phyloP scores from a whole-genome alignment of 1,140 invertebrate genomes.

The Papilio dardanus region DNA sequence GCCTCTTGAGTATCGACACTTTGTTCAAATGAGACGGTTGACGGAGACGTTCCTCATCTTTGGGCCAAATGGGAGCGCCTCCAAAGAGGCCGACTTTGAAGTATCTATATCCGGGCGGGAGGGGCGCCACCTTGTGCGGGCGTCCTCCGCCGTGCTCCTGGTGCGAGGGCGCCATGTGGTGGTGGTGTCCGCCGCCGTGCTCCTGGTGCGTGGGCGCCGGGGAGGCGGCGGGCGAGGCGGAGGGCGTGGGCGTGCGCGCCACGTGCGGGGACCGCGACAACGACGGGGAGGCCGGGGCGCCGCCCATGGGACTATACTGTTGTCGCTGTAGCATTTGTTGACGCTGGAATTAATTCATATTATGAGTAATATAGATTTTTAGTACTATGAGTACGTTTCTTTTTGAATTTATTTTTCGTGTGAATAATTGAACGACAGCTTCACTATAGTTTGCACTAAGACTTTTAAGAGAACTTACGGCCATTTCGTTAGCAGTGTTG shows the following conservation, averaged over 20 bases:
- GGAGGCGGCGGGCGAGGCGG: conserved; percentile 66
- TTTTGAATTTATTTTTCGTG: neutral
- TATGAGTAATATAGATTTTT: conserved; percentile 20
- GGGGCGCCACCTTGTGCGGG: conserved; percentile 67
- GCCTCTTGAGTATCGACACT: conserved; percentile 83
- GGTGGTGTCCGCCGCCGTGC: conserved; percentile 61
- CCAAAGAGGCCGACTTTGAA: conserved; percentile 87
- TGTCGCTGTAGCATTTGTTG: conserved; percentile 79
- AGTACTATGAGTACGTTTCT: neutral
- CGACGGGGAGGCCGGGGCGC: conserved; percentile 85
- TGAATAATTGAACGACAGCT: too few relatives aligned
- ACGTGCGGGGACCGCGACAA: conserved; percentile 85
- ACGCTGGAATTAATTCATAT: conserved; percentile 50
- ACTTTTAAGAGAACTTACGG: conserved; percentile 65
- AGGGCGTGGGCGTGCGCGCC: conserved; percentile 67
- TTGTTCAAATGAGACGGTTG: conserved; percentile 82
- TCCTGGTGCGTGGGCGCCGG: conserved; percentile 58
- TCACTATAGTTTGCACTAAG: neutral
- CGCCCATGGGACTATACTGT: conserved; percentile 81
- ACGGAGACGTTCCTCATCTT: conserved; percentile 76
- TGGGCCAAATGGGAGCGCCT: conserved; percentile 87
- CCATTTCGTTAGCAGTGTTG: conserved; percentile 72
- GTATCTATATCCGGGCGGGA: conserved; percentile 76
- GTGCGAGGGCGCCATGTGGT: conserved; percentile 58
- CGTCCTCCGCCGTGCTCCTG: conserved; percentile 39